These are phyloP conservation scores for Malurus splendens DNA, from an alignment of 2,797 vertebrate species.

Conservation along the genomic window DNA sequence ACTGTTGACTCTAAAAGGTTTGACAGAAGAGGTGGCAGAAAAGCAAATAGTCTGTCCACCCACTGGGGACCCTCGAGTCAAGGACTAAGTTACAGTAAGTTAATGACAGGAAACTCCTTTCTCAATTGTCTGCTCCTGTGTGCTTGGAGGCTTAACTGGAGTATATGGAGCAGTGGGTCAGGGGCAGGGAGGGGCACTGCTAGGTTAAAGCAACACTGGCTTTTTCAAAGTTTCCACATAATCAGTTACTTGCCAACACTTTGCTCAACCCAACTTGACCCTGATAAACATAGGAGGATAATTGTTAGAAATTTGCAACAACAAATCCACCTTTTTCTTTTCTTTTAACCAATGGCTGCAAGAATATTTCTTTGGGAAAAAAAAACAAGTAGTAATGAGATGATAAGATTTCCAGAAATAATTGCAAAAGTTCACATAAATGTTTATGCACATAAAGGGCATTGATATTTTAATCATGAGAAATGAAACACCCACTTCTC, in stretches of 20 bases:
- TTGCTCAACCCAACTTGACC: not conserved
- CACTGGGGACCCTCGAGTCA: slow-evolving; percentile 4
- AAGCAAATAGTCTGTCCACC: slow-evolving; percentile 20
- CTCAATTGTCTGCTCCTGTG: not conserved
- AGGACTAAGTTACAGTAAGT: slow-evolving; percentile 26
- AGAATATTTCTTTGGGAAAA: not conserved
- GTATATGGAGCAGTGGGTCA: not conserved
- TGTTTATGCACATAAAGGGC: not conserved
- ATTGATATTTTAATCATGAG: not conserved
- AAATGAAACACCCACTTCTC: not conserved
- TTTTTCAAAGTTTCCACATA: slow-evolving; percentile 4
- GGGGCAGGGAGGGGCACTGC: not conserved
- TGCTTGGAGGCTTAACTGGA: not conserved
- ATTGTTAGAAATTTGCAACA: not conserved
- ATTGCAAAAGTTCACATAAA: not conserved
- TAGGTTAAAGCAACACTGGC: slow-evolving; percentile 19
- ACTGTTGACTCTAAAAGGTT: slow-evolving; percentile 26
- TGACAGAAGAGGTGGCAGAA: slow-evolving; percentile 8
- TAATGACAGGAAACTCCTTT: slow-evolving; percentile 49
- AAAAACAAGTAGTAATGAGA: not conserved
- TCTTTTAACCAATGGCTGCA: not conserved
- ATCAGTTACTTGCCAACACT: slow-evolving; percentile 11
- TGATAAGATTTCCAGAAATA: not conserved
- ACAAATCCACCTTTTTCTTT: not conserved
- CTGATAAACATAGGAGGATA: not conserved